Base-by-base conservation (phyloP, 2,888 invertebrate genomes). In the Ochlodes sylvanus region DNA sequence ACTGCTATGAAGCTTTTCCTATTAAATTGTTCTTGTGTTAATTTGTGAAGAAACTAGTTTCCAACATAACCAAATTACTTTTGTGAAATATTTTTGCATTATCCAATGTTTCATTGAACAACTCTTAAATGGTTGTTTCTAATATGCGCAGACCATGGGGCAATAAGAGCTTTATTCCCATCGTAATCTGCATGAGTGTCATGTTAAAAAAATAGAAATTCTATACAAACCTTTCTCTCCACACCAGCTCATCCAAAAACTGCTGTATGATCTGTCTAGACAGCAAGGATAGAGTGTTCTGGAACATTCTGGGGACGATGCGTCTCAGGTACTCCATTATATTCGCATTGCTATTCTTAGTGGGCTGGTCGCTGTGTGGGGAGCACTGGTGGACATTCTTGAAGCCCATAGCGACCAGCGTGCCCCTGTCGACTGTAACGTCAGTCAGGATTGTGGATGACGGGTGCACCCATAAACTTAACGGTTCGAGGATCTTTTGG, bases 231-330 rank as follows among this genome's bases (percentile, higher is more conserved):
- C 84, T 89, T 84, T 98, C 98, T 68, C 98, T 94, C 98, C 98
- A 98, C 12, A 97, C 96, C 17, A 98, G 88, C 81, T 98, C 98
- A 83, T 98, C 98, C 72, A 98, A 89, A 85, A 98, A 98, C 85
- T 98, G 97, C 85, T 98, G 98, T 77, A 98, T 97, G 83, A 98
- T 97, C 86, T 96, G 97, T 57, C 97, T 94, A 1, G 97, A 97
- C 0, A 98, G 89, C 72, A 97, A 84, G 10, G 97, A 97, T 7
- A 98, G 86, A 0, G 98, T 98, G 75, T 97, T 98, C 91, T 98
- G 96, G 89, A 98, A 98, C 97, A 98, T 98, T 78, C 97, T 94
- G 0, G 98, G 98, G 2, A 98, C 97, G 64, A 97, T 97, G 72
- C 96, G 94, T 38, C 97, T 92, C 72, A 98, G 87, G 81, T 98